Conservation (phyloP, 2,888 invertebrate species). For the Rhorus exstirpatorius region DNA sequence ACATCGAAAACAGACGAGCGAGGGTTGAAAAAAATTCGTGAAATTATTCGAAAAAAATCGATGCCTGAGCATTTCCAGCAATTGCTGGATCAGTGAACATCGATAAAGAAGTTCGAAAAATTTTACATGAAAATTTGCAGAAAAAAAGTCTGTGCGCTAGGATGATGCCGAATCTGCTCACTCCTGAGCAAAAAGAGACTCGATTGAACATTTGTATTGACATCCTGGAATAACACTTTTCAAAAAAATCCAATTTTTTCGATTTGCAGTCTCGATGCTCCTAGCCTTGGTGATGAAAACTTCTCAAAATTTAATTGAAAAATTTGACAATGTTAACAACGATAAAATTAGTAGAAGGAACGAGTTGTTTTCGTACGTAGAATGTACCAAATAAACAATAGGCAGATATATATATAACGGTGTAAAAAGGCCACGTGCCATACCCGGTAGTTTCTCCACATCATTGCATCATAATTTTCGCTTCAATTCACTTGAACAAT, state of each 20-base stretch:
- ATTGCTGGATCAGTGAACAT: not conserved
- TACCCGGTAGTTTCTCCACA: conserved; percentile 27
- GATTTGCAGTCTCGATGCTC: too few relatives aligned
- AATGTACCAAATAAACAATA: not conserved
- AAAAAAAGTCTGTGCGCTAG: not conserved
- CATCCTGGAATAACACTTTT: too few relatives aligned
- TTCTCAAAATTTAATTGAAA: too few relatives aligned
- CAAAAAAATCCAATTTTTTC: too few relatives aligned
- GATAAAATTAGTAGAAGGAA: too few relatives aligned
- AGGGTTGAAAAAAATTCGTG: not conserved
- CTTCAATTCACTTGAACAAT: conserved; percentile 67
- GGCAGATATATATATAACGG: not conserved
- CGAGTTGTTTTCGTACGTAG: not conserved
- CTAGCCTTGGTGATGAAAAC: too few relatives aligned
- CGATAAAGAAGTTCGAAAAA: not conserved
- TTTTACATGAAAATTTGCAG: not conserved
- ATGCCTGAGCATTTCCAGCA: not conserved
- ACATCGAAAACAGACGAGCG: not conserved
- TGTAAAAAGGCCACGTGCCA: conserved; percentile 29
- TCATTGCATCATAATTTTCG: conserved; percentile 62
- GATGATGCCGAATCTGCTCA: too few relatives aligned
- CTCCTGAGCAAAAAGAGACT: too few relatives aligned
- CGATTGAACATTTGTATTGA: too few relatives aligned
- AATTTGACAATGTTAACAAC: not conserved
- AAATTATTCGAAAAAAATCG: not conserved